phyloP scores from a whole-genome alignment of 1,140 invertebrate genomes.

The Papilio dardanus region DNA sequence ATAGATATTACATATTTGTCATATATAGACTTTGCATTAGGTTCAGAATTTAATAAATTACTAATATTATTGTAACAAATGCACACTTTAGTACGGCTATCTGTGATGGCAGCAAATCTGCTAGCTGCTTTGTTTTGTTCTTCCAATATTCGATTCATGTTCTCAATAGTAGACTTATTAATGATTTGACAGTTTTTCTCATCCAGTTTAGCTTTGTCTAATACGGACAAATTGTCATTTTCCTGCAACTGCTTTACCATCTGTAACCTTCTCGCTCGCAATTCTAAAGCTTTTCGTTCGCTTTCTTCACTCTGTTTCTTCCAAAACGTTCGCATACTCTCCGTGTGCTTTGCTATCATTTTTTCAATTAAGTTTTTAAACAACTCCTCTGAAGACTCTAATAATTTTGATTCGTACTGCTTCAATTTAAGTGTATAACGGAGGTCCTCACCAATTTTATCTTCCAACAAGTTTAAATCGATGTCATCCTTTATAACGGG shows the following conservation, averaged over 20 bases:
- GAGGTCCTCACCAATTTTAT: conserved; percentile 66
- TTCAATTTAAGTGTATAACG: conserved; percentile 70
- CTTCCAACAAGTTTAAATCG: conserved; percentile 58
- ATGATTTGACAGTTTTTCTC: conserved; percentile 67
- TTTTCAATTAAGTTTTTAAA: conserved; percentile 69
- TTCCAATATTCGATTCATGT: conserved; percentile 76
- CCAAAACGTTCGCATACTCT: conserved; percentile 66
- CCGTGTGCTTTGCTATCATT: conserved; percentile 66
- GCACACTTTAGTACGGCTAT: conserved; percentile 71
- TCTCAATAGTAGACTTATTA: conserved; percentile 72
- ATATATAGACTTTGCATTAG: conserved; percentile 54
- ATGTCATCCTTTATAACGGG: conserved; percentile 42
- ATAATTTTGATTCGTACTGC: conserved; percentile 66
- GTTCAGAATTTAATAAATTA: conserved; percentile 59
- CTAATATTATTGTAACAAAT: conserved; percentile 73
- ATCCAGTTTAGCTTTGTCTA: conserved; percentile 69
- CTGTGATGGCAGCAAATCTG: conserved; percentile 68
- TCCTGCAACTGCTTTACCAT: conserved; percentile 71
- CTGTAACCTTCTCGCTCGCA: conserved; percentile 66
- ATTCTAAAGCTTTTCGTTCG: conserved; percentile 62
- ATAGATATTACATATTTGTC: conserved; percentile 65
- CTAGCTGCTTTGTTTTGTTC: conserved; percentile 75
- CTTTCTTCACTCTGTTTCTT: conserved; percentile 72
- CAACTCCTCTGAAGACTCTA: conserved; percentile 59
- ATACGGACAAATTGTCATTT: conserved; percentile 69